Percentiles rank a stretch among this genome's conserved stretches.
phyloP scores from a whole-genome alignment of 2,797 vertebrate species.

The Varecia variegata region DNA sequence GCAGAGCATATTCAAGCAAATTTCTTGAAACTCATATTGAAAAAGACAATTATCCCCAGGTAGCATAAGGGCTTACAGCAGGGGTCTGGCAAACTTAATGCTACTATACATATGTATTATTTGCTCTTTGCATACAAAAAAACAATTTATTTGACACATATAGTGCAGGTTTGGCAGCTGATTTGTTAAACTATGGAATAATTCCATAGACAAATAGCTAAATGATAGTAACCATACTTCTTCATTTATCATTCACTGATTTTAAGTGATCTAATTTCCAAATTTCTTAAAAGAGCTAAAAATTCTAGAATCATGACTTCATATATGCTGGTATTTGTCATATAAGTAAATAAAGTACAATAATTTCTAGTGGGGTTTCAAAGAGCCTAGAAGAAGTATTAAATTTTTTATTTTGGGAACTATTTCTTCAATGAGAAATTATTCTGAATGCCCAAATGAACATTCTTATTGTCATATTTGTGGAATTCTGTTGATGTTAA shows the following conservation, averaged over 20 bases:
- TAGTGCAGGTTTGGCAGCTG: constrained; percentile 38
- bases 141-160: constrained; percentile 34
- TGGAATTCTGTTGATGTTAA: neutral
- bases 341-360: neutral
- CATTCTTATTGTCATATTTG: neutral
- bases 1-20: neutral
- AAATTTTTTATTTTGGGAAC: neutral
- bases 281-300: neutral
- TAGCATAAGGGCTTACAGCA: constrained; percentile 57
- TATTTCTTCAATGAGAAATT: neutral
- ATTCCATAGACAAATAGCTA: constrained; percentile 5
- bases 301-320: neutral
- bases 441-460: neutral
- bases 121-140: constrained; percentile 5
- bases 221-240: neutral
- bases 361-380: neutral
- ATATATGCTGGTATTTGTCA: neutral
- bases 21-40: constrained; percentile 58
- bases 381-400: neutral
- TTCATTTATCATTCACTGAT: neutral
- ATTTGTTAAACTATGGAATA: constrained; percentile 62
- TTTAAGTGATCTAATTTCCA: neutral
- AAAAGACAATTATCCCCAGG: constrained; percentile 60
- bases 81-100: neutral
- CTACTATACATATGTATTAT: constrained; percentile 46